phyloP scores from a whole-genome alignment of 2,797 vertebrate species.

The Sparus aurata region DNA sequence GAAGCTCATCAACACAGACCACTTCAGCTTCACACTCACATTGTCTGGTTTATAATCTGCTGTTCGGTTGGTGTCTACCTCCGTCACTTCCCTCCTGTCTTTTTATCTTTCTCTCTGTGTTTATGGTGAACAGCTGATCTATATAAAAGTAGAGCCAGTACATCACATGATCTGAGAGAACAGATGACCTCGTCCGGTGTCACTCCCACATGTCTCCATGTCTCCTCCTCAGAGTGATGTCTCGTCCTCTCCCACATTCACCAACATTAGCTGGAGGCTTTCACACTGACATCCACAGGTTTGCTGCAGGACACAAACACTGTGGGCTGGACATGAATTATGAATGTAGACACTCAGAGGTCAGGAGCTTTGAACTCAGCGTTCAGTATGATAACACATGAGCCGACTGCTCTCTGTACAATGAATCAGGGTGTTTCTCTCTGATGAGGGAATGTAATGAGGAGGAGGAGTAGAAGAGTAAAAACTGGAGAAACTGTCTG shows the following conservation, averaged over 20 bases:
- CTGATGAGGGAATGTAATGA: conserved; percentile 3
- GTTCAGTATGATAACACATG: conserved; percentile 27
- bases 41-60: no score
- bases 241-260: background rate
- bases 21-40: background rate
- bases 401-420: conserved; percentile 11
- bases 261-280: background rate
- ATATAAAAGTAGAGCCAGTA: background rate
- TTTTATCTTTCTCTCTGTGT: background rate
- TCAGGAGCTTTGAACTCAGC: conserved; percentile 34
- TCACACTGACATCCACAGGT: no score
- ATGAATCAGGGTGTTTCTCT: no score
- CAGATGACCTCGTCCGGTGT: background rate
- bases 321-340: conserved; percentile 24
- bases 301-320: conserved; percentile 18
- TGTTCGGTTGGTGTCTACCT: no score
- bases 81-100: no score
- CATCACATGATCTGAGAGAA: background rate
- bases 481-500: background rate
- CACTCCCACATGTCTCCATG: background rate
- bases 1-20: background rate
- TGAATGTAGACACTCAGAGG: conserved; percentile 30
- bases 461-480: background rate
- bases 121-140: background rate
- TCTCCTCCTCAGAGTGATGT: background rate